Percentiles rank a stretch among this genome's conserved stretches.
phyloP scores from a whole-genome alignment of 2,797 vertebrate species.

The Otolemur crassicaudatus region DNA sequence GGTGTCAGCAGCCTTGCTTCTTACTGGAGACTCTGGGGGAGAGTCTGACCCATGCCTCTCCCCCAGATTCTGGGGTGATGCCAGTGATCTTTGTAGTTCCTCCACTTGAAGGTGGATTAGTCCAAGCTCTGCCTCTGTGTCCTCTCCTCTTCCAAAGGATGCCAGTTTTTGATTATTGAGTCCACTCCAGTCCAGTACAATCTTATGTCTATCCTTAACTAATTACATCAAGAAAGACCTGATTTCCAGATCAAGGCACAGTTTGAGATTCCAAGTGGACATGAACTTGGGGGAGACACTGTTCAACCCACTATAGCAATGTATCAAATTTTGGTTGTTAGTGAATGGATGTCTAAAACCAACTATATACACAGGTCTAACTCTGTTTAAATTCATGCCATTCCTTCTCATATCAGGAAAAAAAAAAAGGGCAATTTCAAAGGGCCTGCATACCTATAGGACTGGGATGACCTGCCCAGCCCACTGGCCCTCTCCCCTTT shows the following conservation, averaged over 20 bases:
- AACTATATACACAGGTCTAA: not conserved
- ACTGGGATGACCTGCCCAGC: not conserved
- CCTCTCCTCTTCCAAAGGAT: not conserved
- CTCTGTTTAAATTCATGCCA: not conserved
- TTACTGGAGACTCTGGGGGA: not conserved
- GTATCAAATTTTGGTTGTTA: constrained; percentile 8
- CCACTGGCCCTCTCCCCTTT: not conserved
- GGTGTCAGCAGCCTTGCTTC: not conserved
- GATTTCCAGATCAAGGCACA: not conserved
- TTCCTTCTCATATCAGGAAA: not conserved
- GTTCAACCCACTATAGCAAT: not conserved
- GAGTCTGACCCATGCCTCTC: not conserved
- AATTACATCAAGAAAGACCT: not conserved
- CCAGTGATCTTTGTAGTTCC: not conserved
- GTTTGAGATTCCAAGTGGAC: not conserved
- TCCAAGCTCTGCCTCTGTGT: not conserved
- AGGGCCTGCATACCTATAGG: not conserved
- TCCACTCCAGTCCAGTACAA: not conserved
- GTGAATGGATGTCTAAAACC: not conserved
- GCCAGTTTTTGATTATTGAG: not conserved
- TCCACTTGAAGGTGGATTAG: not conserved
- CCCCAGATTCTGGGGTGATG: not conserved
- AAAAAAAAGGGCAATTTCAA: not conserved
- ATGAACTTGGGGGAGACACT: not conserved
- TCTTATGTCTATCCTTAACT: not conserved